These are phyloP conservation scores for Donacobius atricapilla DNA, from an alignment of 2,113 vertebrate genomes.

Conservation along the genomic window DNA sequence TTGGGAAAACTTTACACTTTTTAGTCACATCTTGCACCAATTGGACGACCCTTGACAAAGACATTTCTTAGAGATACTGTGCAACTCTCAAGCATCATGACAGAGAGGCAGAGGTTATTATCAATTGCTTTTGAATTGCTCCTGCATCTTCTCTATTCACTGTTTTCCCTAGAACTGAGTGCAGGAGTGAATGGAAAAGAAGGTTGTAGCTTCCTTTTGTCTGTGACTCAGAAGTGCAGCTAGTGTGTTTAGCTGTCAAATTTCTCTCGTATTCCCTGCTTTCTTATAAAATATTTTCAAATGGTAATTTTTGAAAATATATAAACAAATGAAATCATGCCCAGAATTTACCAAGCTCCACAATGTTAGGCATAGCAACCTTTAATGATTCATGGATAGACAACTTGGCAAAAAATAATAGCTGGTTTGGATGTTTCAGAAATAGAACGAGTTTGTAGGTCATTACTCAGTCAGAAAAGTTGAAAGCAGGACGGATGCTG, in stretches of 20 bases:
- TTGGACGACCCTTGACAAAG: neutral
- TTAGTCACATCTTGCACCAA: neutral
- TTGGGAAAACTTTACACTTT: neutral
- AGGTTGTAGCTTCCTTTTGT: neutral
- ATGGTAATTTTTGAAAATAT: neutral
- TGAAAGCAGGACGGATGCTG: neutral
- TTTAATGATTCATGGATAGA: neutral
- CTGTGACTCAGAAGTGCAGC: neutral
- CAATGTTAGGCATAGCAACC: neutral
- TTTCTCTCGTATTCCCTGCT: neutral
- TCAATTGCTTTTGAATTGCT: neutral
- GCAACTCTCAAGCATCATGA: neutral
- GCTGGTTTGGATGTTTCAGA: neutral
- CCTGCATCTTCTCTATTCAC: neutral
- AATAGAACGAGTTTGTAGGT: neutral
- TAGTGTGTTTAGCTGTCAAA: neutral
- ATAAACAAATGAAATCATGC: constrained; percentile 7
- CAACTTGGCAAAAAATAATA: neutral
- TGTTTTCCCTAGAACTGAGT: neutral
- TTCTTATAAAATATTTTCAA: constrained; percentile 37
- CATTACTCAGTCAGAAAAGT: neutral
- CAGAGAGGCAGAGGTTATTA: neutral
- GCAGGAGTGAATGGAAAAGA: neutral
- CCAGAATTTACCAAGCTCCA: neutral
- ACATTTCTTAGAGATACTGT: neutral